Base-by-base conservation (phyloP, 2,797 vertebrate genomes). In the Thripadectes ignobilis region DNA sequence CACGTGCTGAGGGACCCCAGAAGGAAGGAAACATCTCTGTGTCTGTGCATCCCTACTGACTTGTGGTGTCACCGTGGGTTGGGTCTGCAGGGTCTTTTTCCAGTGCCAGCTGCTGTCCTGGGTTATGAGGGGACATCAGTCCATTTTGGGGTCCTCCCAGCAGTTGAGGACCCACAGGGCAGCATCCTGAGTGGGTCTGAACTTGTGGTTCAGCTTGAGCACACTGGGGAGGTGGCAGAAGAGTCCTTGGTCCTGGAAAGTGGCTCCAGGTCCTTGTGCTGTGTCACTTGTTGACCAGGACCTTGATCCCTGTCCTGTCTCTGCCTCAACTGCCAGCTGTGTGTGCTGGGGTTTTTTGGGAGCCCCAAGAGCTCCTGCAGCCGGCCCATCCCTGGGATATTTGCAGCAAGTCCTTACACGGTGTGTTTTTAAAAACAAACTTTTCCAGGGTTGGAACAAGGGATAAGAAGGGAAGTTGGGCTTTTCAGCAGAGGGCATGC, bases 401-500 rank as follows among this genome's bases (percentile, higher is more conserved):
- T 61, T 26, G 27, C 9, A 5, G 14, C 12, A 32, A 36, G 3
- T 5, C n/a, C 21, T 41, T 8, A 2, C 0, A 0, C 1, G 0
- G 13, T 30, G 32, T 51, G 9, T 2, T 57, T 59, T n/a, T 9
- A 9, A 21, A 5, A 45, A 4, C 18, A 12, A 3, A 45, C 18
- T 54, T 34, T n/a, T 9, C 18, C 13, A 12, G 34, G 30, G 8
- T 0, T 39, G 65, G n/a, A 14, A 2, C 3, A 2, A 12, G 29
- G 49, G 63, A 1, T 3, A 5, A 67, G 57, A n/a, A 55, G 45
- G 66, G 68, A 41, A 5, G 15, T 59, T 32, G 4, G 4, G n/a
- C 4, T 61, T 84, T 62, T 9, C 77, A 34, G 58, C 32, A 3
- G 38, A 11, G 84, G 19, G 32, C 51, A 10, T 1, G 0, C 0